Base-by-base conservation (phyloP, 2,888 invertebrate genomes). In the Drosophila kuntzei region DNA sequence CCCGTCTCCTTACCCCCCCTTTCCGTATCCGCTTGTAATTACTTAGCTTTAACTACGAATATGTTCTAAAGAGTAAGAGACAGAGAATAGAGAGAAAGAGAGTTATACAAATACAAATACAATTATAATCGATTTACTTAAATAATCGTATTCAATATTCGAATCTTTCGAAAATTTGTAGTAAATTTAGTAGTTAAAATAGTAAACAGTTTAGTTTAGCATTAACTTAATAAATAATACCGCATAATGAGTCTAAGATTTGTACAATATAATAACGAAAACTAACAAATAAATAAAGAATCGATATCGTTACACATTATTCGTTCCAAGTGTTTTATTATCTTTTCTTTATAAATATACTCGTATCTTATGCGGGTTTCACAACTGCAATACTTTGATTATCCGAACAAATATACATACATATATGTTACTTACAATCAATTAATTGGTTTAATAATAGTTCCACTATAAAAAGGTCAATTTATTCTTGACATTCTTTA, bases 21-120 rank as follows among this genome's bases (percentile, higher is more conserved):
- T 18, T 9, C 32, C 58, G 78, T 57, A 66, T 71, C 69, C 74
- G 74, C 67, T 77, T 87, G 87, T 79, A 85, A 80, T 85, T 79
- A 84, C 61, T 69, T 86, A 86, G 86, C 86, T 86, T 86, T 86
- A 86, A 87, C 64, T 71, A 74, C 75, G 74, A 84, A 68, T 86
- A 87, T 71, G 32, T 64, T 71, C 34, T 57, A 63, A 71, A 39
- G 57, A 51, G 39, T 77, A 76, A 76, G 76, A 50, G 50, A 44
- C 74, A 76, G 76, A 50, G 50, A 44, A 37, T 44, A 59, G 44
- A 16, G 14, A 16, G 9, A 55, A 11, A 18, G 18, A 58, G 62
- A 55, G 22, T 18, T 53, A 44, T 25, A 44, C 53, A 67, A 53
- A 51, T 62, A 60, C 18, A 37, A 62, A 70, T 50, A 46, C n/a